These are phyloP conservation scores for Tragulus kanchil DNA, from an alignment of 2,113 vertebrate species.

Conservation along the genomic window DNA sequence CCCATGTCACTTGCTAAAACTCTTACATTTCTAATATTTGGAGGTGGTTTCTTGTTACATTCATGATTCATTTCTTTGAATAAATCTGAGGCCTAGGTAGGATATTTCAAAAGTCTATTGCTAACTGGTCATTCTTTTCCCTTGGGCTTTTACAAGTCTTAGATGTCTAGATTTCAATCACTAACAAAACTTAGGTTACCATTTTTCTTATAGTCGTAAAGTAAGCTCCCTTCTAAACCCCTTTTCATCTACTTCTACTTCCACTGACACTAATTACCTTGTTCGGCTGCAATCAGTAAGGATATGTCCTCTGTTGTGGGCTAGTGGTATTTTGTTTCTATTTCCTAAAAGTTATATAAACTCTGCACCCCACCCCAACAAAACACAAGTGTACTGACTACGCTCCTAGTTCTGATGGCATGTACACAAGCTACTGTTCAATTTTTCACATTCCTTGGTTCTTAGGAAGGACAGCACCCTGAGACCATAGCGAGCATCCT, in stretches of 20 bases:
- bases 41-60: not conserved
- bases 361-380: accelerated
- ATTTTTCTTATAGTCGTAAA: not conserved
- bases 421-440: not conserved
- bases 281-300: not conserved
- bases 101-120: not conserved
- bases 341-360: constrained; percentile 1
- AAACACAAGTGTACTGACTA: not conserved
- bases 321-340: not conserved
- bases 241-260: not conserved
- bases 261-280: not conserved
- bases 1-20: not conserved
- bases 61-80: constrained; percentile 52
- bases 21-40: constrained; percentile 48
- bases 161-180: not conserved
- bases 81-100: constrained; percentile 25
- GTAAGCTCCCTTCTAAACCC: not conserved
- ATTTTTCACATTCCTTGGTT: not conserved
- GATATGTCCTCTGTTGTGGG: not conserved
- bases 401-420: not conserved
- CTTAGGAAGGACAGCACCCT: not conserved
- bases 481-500: not conserved
- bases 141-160: not conserved
- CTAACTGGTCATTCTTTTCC: not conserved
- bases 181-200: not conserved